Conservation (phyloP, 2,888 invertebrate genomes). For the Lycia hirtaria region DNA sequence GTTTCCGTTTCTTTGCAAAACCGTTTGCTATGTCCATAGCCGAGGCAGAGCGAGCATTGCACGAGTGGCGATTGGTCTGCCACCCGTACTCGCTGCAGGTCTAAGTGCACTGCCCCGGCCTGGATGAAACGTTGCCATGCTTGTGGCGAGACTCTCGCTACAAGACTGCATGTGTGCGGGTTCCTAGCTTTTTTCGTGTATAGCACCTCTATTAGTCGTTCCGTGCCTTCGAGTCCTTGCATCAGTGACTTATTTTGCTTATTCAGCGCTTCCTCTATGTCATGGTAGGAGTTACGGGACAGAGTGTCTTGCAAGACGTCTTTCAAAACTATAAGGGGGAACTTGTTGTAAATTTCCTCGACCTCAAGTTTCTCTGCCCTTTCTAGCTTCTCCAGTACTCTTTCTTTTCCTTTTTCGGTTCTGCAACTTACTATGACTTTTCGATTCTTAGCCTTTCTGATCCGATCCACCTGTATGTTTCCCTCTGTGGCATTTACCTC, state of each 20-base stretch:
- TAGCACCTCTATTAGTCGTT: no score
- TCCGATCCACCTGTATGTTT: neutral
- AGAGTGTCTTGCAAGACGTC: no score
- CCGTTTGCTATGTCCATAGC: no score
- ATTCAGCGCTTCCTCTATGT: no score
- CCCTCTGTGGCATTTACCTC: no score
- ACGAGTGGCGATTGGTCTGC: constrained; percentile 37
- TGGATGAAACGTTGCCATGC: constrained; percentile 14
- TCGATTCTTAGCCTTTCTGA: constrained; percentile 14
- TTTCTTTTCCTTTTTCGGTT: neutral
- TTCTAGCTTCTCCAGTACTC: no score
- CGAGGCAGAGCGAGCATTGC: constrained; percentile 10
- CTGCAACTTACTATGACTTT: constrained; percentile 8
- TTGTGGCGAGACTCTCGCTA: constrained; percentile 18
- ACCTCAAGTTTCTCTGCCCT: no score
- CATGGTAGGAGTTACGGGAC: no score
- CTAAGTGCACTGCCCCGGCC: constrained; percentile 32
- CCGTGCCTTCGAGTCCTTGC: neutral
- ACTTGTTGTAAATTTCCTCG: no score
- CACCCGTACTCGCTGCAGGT: constrained; percentile 26
- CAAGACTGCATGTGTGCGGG: neutral
- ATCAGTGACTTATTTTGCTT: neutral
- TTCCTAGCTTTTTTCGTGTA: neutral
- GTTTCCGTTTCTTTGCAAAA: no score
- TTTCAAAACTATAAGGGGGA: no score